A percentile compares a stretch with the other conserved stretches of the same genome.
Conservation (phyloP, 1,140 invertebrate genomes). For the Drosophila nasuta region DNA sequence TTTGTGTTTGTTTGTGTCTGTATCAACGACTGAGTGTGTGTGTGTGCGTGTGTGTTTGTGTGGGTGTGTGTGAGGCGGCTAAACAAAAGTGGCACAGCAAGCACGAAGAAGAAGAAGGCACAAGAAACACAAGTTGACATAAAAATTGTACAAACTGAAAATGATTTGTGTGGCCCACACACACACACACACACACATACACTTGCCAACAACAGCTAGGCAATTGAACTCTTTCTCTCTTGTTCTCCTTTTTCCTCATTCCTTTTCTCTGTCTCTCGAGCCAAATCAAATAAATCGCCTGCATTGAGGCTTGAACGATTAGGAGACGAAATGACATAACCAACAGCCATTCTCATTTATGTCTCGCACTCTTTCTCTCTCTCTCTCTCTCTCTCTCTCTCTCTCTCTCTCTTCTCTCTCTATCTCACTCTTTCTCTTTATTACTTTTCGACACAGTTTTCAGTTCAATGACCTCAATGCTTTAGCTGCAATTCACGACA, state of each 20-base stretch:
- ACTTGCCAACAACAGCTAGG: conserved; percentile 7
- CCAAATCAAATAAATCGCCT: conserved; percentile 52
- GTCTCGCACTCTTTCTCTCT: neutral
- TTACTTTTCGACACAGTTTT: conserved; percentile 23
- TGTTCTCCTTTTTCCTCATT: neutral
- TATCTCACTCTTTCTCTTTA: neutral
- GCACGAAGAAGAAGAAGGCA: conserved; percentile 26
- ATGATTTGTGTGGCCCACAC: conserved; percentile 68
- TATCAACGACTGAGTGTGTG: conserved; percentile 5
- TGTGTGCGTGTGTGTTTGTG: conserved; percentile 12
- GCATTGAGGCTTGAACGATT: conserved; percentile 58
- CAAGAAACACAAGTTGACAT: conserved; percentile 65
- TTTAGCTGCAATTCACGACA: conserved; percentile 26
- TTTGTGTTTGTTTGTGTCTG: conserved; percentile 26
- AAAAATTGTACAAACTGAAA: conserved; percentile 81
- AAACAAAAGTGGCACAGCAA: conserved; percentile 70
- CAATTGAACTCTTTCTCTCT: conserved; percentile 23
- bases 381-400: too few relatives aligned
- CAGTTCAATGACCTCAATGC: conserved; percentile 27
- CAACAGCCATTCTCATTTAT: conserved; percentile 41
- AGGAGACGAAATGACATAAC: conserved; percentile 43
- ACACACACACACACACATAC: conserved; percentile 16
- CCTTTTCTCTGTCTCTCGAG: neutral
- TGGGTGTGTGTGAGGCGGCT: conserved; percentile 43
- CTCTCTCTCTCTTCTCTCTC: neutral